Evolutionary conservation across 2,888 invertebrate species (phyloP), one percentile per base, ranked within the genome.

Genomic region (Boloria euphrosyne): DNA sequence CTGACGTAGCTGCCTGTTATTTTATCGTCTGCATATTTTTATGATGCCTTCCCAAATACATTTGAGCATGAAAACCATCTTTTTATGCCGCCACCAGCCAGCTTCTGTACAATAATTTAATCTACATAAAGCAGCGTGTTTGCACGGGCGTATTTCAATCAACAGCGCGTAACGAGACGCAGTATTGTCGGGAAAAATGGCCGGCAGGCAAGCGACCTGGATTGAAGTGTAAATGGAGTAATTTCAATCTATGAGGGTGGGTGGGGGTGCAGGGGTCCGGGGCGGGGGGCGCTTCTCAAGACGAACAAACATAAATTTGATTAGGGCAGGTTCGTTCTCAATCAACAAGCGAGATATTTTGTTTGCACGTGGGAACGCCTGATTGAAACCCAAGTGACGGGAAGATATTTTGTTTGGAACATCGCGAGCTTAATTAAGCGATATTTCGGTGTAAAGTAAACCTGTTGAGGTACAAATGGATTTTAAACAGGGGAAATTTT

Each of bases 211-310:
- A 81, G 79, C 82, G 86, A 89, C 89, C 89, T 89, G 90, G 87
- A 85, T 90, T 90, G 84, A 90, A 90, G 90, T 90, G 90, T 85
- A 90, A 90, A 90, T 90, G 87, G 89, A 90, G 86, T 90, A 84
- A 89, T 90, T 88, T 83, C 78, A 66, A 68, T 38, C 31, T 38
- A 38, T 38, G 31, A 38, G 10, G 57, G 75, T 75, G 71, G 75
- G 75, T 75, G 76, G 66, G 69, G 57, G 65, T 62, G 62, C 31
- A 0, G 10, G 31, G 31, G 31, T 38, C 10, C 31, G 70, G 64
- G 71, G 73, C 74, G 76, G 77, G 74, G 67, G 78, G 78, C 31
- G 31, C 31, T 81, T 80, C 72, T 86, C 80, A 84, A 86, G 84
- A 83, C 85, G 85, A 86, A 84, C 89, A 89, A 89, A 89, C 89